phyloP scores from a whole-genome alignment of 2,888 invertebrate species.

The Drosophila quinaria region DNA sequence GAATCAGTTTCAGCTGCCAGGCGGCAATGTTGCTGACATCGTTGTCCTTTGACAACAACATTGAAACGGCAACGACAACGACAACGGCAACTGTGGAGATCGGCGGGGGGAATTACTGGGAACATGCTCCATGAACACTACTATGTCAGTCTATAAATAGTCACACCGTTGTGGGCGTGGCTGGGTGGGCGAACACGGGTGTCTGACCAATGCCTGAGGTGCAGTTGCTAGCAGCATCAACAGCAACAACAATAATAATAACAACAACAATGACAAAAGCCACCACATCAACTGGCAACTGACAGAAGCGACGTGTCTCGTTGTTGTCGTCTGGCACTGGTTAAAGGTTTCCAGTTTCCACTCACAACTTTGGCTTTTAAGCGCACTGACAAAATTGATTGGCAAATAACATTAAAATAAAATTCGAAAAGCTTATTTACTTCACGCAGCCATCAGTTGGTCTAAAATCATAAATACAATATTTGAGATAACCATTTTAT shows the following conservation, averaged over 20 bases:
- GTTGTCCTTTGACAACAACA: conserved; percentile 39
- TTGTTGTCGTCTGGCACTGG: conserved; percentile 49
- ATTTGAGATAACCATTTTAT: neutral
- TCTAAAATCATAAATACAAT: neutral
- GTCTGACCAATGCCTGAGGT: conserved; percentile 40
- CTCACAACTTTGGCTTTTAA: conserved; percentile 49
- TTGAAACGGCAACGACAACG: neutral
- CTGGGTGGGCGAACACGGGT: neutral
- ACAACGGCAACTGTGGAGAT: conserved; percentile 15
- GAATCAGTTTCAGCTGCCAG: conserved; percentile 51
- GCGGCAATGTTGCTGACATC: conserved; percentile 27
- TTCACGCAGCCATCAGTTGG: neutral
- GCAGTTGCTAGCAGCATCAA: conserved; percentile 46
- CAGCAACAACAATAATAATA: conserved; percentile 23
- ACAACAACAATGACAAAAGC: conserved; percentile 13
- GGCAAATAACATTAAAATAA: conserved; percentile 15
- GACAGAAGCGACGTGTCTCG: conserved; percentile 43
- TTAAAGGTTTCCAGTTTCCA: conserved; percentile 51
- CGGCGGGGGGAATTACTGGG: conserved; percentile 25
- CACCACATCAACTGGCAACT: conserved; percentile 23
- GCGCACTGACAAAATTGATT: conserved; percentile 37
- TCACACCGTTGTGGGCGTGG: conserved; percentile 11
- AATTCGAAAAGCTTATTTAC: conserved; percentile 9
- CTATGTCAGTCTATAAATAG: conserved; percentile 72
- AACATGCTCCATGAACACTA: conserved; percentile 65